phyloP scores from a whole-genome alignment of 2,113 vertebrate genomes.

The Rhinoptilus africanus region DNA sequence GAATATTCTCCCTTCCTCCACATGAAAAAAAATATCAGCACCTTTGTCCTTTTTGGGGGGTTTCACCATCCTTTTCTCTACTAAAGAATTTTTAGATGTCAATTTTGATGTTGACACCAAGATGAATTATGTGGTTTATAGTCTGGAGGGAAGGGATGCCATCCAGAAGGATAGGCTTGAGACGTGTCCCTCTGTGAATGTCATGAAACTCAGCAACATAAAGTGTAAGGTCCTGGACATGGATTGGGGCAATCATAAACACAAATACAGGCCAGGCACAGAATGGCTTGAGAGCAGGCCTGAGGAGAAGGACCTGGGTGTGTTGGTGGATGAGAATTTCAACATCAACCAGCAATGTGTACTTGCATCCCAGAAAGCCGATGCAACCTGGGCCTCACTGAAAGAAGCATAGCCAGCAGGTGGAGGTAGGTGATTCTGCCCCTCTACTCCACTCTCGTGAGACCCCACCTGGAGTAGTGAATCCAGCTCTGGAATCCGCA shows the following conservation, averaged over 20 bases:
- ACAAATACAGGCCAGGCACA: background rate
- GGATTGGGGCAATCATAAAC: background rate
- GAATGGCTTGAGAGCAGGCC: background rate
- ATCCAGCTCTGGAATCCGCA: background rate
- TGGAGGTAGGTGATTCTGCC: background rate
- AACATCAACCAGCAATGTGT: no score
- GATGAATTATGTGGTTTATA: background rate
- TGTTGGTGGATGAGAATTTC: background rate
- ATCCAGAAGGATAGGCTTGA: background rate
- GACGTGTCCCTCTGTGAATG: background rate
- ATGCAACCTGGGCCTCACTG: background rate
- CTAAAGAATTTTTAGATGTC: background rate
- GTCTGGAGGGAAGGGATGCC: background rate
- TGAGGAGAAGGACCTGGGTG: background rate
- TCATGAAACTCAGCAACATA: background rate
- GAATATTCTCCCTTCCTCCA: background rate
- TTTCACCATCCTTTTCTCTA: background rate
- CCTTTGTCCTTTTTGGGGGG: background rate
- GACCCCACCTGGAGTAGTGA: background rate
- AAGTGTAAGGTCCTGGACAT: background rate
- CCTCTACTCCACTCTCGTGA: background rate
- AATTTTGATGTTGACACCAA: background rate
- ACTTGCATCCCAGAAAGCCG: background rate
- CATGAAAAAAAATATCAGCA: background rate
- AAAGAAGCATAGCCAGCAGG: background rate